phyloP scores from a whole-genome alignment of 2,888 invertebrate species.

The Rhabditoides inermis region DNA sequence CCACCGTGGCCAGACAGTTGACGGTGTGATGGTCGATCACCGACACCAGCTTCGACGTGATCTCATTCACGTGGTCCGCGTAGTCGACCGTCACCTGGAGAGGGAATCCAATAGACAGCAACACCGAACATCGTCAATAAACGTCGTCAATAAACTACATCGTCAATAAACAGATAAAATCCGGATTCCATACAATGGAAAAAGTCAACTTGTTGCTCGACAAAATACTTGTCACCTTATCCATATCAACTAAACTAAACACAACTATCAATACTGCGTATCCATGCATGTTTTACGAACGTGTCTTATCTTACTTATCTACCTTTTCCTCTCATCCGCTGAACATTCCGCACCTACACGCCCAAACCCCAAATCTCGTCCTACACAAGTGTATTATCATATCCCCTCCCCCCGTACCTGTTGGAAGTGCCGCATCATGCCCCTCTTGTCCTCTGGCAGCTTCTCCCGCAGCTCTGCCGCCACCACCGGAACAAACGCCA shows the following conservation, averaged over 20 bases:
- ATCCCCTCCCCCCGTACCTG: slow-evolving; percentile 11
- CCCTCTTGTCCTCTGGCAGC: slow-evolving; percentile 27
- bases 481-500: slow-evolving; percentile 58
- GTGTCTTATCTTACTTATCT: too few species aligned
- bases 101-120: not conserved
- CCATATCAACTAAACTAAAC: too few species aligned
- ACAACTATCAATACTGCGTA: too few species aligned
- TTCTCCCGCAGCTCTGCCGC: slow-evolving; percentile 24
- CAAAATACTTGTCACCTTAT: too few species aligned
- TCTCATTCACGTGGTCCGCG: slow-evolving; percentile 79
- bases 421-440: slow-evolving; percentile 42
- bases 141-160: too few species aligned
- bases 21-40: slow-evolving; percentile 79
- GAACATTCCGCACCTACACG: too few species aligned
- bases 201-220: too few species aligned
- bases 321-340: too few species aligned
- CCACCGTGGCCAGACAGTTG: slow-evolving; percentile 64
- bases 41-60: slow-evolving; percentile 78
- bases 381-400: not conserved
- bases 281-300: too few species aligned
- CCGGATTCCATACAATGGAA: too few species aligned
- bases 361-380: slow-evolving; percentile 62
- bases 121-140: not conserved
- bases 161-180: too few species aligned
- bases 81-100: slow-evolving; percentile 50